Conservation (phyloP, 2,797 vertebrate species). For the Leptoclinus maculatus region DNA sequence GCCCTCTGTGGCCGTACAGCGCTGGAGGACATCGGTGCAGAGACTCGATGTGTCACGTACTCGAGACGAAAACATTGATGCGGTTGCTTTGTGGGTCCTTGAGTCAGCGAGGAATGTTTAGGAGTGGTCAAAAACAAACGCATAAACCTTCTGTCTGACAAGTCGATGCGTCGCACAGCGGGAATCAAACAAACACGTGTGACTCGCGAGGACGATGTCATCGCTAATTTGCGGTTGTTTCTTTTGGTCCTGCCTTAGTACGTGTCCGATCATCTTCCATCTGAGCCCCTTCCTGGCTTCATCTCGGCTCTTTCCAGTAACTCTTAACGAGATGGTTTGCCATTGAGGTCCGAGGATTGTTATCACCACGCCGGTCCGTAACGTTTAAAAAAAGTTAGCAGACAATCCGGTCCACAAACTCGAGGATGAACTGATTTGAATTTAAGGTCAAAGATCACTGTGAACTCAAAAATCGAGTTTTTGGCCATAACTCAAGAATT, state of each 20-base stretch:
- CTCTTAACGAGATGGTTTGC: too few species aligned
- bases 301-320: too few species aligned
- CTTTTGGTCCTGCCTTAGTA: neutral
- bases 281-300: too few species aligned
- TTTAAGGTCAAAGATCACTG: too few species aligned
- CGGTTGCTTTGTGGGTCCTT: slow-evolving; percentile 42
- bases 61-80: slow-evolving; percentile 28
- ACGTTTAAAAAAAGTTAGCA: too few species aligned
- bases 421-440: too few species aligned
- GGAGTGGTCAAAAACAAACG: slow-evolving; percentile 60
- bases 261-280: too few species aligned
- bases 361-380: too few species aligned
- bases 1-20: slow-evolving; percentile 19
- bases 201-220: neutral
- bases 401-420: too few species aligned
- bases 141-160: slow-evolving; percentile 33
- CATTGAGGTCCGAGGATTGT: too few species aligned
- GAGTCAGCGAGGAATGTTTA: slow-evolving; percentile 51
- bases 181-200: slow-evolving; percentile 9
- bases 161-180: neutral
- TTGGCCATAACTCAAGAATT: too few species aligned
- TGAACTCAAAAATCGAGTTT: too few species aligned
- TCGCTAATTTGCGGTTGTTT: neutral
- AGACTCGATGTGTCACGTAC: slow-evolving; percentile 61
- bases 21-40: slow-evolving; percentile 21